Conservation (phyloP, 37 sponge, comb jelly and placozoan species). For the Halichondria panicea region DNA sequence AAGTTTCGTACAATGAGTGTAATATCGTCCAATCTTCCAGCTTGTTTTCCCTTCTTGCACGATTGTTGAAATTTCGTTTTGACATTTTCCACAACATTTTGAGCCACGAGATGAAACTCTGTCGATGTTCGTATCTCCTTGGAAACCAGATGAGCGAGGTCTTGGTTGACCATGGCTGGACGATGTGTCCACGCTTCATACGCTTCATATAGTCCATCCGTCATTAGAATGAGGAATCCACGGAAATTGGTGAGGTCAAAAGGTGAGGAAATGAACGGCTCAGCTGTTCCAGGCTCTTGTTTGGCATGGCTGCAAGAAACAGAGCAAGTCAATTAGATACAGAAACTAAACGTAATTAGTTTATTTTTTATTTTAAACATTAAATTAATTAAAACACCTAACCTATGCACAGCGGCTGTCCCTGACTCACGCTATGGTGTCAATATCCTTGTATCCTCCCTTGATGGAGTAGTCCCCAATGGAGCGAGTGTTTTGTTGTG, state of each 20-base stretch:
- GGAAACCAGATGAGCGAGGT: constrained; percentile 42
- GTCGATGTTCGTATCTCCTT: constrained; percentile 24
- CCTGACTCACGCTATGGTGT: constrained; percentile 47
- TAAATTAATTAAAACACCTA: no score
- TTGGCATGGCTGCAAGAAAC: constrained; percentile 40
- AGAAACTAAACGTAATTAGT: background rate
- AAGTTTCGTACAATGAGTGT: constrained; percentile 74
- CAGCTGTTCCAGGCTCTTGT: constrained; percentile 66
- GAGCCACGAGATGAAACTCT: constrained; percentile 14
- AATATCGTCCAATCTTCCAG: constrained; percentile 59
- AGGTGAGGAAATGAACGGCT: constrained; percentile 57
- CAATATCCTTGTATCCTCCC: constrained; percentile 87
- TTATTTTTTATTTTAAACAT: no score
- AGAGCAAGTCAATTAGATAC: background rate
- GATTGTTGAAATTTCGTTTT: background rate
- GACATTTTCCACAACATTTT: constrained; percentile 52
- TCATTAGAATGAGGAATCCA: constrained; percentile 81
- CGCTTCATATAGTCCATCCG: constrained; percentile 78
- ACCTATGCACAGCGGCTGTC: no score
- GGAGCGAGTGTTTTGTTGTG: constrained; percentile 74
- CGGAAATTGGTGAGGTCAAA: constrained; percentile 11
- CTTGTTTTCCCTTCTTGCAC: background rate
- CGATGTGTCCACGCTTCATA: constrained; percentile 11
- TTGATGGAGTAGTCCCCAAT: constrained; percentile 93
- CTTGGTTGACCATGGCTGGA: constrained; percentile 33